These are phyloP conservation scores for Heliconius cydno DNA, from an alignment of 2,888 invertebrate genomes.

Conservation along the genomic window DNA sequence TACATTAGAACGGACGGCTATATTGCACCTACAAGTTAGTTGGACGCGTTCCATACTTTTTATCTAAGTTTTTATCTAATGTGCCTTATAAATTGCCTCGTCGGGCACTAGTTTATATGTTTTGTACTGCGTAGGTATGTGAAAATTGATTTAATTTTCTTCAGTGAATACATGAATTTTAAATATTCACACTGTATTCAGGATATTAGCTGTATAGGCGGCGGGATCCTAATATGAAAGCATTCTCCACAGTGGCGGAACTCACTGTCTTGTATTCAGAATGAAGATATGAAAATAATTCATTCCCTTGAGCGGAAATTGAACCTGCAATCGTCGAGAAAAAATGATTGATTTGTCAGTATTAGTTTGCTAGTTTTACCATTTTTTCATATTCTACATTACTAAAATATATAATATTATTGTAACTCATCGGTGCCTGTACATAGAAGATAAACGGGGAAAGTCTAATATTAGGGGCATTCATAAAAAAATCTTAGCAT, in stretches of 20 bases:
- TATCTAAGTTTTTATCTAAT: constrained; percentile 47
- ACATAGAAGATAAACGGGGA: no score
- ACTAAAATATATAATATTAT: no score
- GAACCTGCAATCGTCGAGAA: neutral
- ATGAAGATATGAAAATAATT: neutral
- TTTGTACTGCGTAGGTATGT: neutral
- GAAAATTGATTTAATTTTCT: constrained; percentile 8
- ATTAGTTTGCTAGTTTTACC: no score
- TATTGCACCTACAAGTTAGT: constrained; percentile 49
- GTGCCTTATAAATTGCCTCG: constrained; percentile 38
- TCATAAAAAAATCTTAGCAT: no score
- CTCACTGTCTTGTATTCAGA: neutral
- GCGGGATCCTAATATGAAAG: no score
- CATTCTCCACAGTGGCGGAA: neutral
- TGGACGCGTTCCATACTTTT: constrained; percentile 50
- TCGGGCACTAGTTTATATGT: constrained; percentile 25
- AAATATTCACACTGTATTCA: neutral
- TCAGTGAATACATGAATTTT: neutral
- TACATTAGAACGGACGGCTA: constrained; percentile 45
- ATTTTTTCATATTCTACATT: no score
- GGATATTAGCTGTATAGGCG: neutral
- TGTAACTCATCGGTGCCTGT: no score
- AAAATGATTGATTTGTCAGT: neutral
- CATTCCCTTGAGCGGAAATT: neutral
- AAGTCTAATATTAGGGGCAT: no score